A percentile compares a stretch with the other conserved stretches of the same genome.
Evolutionary conservation across 2,797 vertebrate species (phyloP).

Genomic region (Hoplostethus mediterraneus): DNA sequence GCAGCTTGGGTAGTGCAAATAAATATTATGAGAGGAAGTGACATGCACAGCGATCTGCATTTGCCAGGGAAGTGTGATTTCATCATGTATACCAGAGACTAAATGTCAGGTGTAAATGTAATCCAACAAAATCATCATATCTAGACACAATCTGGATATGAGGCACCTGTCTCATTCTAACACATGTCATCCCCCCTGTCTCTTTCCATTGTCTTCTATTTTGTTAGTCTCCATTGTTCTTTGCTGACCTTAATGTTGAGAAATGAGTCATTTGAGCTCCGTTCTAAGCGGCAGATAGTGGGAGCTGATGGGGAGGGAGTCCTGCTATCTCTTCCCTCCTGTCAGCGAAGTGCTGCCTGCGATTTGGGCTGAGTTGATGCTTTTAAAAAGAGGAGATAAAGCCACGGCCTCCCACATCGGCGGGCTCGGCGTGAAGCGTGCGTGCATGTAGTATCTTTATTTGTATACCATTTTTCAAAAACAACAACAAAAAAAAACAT

Average conservation of each 20-base stretch:
- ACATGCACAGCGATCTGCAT: background rate
- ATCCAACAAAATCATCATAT: background rate
- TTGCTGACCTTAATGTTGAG: background rate
- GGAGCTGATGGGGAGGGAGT: slow-evolving; percentile 38
- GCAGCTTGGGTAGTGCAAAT: no score
- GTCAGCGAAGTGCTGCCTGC: slow-evolving; percentile 52
- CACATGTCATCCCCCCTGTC: background rate
- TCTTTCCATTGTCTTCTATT: no score
- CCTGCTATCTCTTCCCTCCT: slow-evolving; percentile 55
- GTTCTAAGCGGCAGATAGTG: slow-evolving; percentile 27
- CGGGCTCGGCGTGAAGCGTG: slow-evolving; percentile 20
- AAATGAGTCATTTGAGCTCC: slow-evolving; percentile 15
- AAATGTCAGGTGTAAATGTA: no score
- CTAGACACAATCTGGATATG: background rate
- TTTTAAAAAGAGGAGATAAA: slow-evolving; percentile 64
- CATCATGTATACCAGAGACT: background rate
- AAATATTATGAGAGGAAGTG: background rate
- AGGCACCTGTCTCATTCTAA: no score
- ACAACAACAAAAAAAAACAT: no score
- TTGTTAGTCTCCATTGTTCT: background rate
- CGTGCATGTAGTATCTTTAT: slow-evolving; percentile 1
- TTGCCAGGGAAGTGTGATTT: background rate
- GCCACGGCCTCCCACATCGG: slow-evolving; percentile 35
- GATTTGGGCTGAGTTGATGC: slow-evolving; percentile 54
- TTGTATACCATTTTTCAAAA: no score